Percentiles rank a stretch among this genome's conserved stretches.
Evolutionary conservation across 2,888 invertebrate genomes (phyloP).

Genomic region (Hanleya hanleyi): DNA sequence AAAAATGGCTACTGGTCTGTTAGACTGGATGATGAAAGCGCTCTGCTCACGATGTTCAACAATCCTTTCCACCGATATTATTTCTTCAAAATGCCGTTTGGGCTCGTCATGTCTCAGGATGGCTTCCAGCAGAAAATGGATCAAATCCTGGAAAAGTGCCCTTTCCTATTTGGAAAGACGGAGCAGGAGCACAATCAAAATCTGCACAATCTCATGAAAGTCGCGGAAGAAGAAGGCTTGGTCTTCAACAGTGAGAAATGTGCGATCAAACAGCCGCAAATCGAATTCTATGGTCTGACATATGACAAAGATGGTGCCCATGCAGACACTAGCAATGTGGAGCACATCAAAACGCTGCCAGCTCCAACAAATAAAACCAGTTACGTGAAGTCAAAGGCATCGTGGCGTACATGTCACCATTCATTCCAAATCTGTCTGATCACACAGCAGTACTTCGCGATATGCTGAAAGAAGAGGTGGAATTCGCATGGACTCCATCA

Average conservation of each 20-base stretch:
- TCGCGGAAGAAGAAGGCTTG: neutral
- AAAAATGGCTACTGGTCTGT: conserved; percentile 43
- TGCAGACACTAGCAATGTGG: too few species aligned
- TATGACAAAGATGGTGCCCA: too few species aligned
- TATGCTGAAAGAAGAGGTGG: neutral
- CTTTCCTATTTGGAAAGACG: conserved; percentile 24
- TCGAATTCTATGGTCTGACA: too few species aligned
- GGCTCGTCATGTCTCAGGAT: conserved; percentile 28
- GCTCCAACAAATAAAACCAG: neutral
- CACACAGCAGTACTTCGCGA: too few species aligned
- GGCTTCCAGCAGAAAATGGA: conserved; percentile 28
- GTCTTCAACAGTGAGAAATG: neutral
- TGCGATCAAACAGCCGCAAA: too few species aligned
- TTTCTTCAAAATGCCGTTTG: conserved; percentile 27
- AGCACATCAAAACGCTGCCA: neutral
- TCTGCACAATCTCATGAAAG: neutral
- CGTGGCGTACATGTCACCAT: neutral
- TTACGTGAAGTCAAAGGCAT: neutral
- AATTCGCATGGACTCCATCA: neutral
- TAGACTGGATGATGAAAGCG: conserved; percentile 13
- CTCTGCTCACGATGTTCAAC: conserved; percentile 29
- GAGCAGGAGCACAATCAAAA: conserved; percentile 32
- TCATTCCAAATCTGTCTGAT: too few species aligned
- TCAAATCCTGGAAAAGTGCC: conserved; percentile 18
- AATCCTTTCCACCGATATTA: conserved; percentile 25